phyloP scores from a whole-genome alignment of 2,113 vertebrate species.

The Corythornis madagascariensis region DNA sequence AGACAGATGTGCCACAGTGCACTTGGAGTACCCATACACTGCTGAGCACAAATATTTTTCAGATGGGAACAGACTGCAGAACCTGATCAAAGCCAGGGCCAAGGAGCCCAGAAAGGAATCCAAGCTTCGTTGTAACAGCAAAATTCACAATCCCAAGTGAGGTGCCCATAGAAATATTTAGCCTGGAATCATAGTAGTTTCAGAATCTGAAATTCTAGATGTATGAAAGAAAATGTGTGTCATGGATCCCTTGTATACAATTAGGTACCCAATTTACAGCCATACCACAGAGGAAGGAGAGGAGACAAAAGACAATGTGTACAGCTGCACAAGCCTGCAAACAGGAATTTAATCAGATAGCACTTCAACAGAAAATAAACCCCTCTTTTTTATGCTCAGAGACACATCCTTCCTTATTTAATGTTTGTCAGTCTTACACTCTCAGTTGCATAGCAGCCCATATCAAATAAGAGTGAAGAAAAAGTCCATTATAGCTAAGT shows the following conservation, averaged over 20 bases:
- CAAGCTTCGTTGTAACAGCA: neutral
- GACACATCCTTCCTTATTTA: neutral
- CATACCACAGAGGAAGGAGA: neutral
- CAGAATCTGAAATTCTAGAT: neutral
- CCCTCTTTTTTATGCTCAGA: neutral
- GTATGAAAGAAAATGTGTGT: rapidly evolving
- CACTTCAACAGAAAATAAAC: neutral
- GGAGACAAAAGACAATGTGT: neutral
- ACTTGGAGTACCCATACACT: neutral
- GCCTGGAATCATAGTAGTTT: neutral
- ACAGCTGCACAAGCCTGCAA: neutral
- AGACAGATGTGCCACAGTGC: neutral
- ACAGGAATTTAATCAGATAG: neutral
- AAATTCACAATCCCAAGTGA: neutral
- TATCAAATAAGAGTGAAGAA: neutral
- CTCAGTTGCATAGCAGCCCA: neutral
- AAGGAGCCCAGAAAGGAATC: neutral
- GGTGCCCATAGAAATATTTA: neutral
- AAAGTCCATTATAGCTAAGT: neutral
- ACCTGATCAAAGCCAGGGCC: neutral
- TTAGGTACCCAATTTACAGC: neutral
- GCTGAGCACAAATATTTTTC: neutral
- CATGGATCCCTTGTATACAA: rapidly evolving
- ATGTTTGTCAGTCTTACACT: neutral
- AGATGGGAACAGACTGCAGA: neutral